These are phyloP conservation scores for Cryptosula pallasiana DNA, from an alignment of 2,888 invertebrate genomes.

Conservation along the genomic window DNA sequence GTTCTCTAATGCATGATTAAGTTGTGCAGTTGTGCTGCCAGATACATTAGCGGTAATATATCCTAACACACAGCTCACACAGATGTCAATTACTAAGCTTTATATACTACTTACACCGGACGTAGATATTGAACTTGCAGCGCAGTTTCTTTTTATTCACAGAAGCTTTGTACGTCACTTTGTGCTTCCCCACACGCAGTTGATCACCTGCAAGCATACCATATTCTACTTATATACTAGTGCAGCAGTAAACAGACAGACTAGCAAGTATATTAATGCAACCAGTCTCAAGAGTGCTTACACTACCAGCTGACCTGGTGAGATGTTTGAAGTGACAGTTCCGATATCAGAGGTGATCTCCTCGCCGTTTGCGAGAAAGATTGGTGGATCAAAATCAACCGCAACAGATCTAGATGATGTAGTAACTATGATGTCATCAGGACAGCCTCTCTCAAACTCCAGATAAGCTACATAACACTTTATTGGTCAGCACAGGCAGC, in stretches of 20 bases:
- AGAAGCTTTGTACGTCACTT: background rate
- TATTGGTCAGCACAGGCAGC: too few species aligned
- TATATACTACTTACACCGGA: constrained; percentile 12
- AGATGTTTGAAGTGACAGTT: background rate
- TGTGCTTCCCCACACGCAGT: background rate
- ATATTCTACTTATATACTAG: too few species aligned
- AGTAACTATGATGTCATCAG: background rate
- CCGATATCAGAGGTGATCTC: background rate
- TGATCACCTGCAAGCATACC: background rate
- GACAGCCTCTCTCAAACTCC: constrained; percentile 22
- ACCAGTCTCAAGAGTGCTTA: too few species aligned
- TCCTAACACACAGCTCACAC: too few species aligned
- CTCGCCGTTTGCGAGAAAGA: background rate
- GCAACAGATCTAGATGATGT: background rate
- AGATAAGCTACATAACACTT: background rate
- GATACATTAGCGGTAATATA: too few species aligned
- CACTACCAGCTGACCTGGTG: background rate
- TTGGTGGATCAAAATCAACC: constrained; percentile 1
- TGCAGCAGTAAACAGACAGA: too few species aligned
- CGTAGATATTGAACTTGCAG: constrained; percentile 13
- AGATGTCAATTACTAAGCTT: too few species aligned
- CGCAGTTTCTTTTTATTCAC: background rate
- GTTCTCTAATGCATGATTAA: too few species aligned
- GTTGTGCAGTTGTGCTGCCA: too few species aligned
- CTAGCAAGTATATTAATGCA: too few species aligned